These are phyloP conservation scores for Drosophila nigromelanica DNA, from an alignment of 1,140 invertebrate species.

Conservation along the genomic window DNA sequence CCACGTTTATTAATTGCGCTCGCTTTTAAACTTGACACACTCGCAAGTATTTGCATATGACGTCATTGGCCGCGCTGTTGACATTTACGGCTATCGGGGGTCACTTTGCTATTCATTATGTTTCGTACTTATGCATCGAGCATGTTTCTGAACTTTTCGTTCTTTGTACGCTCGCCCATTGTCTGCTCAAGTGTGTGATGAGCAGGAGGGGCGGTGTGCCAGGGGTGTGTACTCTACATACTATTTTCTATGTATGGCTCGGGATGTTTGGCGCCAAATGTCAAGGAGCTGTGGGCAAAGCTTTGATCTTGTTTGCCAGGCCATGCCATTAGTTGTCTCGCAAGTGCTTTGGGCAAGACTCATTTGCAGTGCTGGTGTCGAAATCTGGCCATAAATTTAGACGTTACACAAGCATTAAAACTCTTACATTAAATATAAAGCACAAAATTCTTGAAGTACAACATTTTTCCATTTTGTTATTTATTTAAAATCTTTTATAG, in stretches of 20 bases:
- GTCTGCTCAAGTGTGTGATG: slow-evolving; percentile 31
- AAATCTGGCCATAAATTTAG: slow-evolving; percentile 2
- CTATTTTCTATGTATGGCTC: neutral
- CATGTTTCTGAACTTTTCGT: slow-evolving; percentile 47
- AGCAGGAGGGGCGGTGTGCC: too few relatives aligned
- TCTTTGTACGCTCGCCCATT: slow-evolving; percentile 43
- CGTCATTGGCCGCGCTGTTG: slow-evolving; percentile 62
- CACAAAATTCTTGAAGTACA: too few relatives aligned
- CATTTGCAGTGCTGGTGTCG: slow-evolving; percentile 1
- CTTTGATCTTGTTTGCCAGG: slow-evolving; percentile 47
- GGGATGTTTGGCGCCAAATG: slow-evolving; percentile 43
- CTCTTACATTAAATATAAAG: too few relatives aligned
- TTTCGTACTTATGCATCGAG: slow-evolving; percentile 12
- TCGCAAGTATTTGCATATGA: slow-evolving; percentile 67
- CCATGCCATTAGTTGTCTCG: slow-evolving; percentile 22
- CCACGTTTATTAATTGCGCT: slow-evolving; percentile 51
- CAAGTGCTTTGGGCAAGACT: slow-evolving; percentile 27
- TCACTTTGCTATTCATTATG: slow-evolving; percentile 71
- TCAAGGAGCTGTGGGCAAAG: slow-evolving; percentile 43
- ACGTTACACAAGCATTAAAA: too few relatives aligned
- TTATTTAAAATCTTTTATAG: too few relatives aligned
- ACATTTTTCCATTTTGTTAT: too few relatives aligned
- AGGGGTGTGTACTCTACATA: slow-evolving; percentile 5
- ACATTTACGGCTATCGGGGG: slow-evolving; percentile 73
- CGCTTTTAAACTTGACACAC: slow-evolving; percentile 60